Conservation (phyloP, 2,888 invertebrate genomes). For the Aromia moschata region DNA sequence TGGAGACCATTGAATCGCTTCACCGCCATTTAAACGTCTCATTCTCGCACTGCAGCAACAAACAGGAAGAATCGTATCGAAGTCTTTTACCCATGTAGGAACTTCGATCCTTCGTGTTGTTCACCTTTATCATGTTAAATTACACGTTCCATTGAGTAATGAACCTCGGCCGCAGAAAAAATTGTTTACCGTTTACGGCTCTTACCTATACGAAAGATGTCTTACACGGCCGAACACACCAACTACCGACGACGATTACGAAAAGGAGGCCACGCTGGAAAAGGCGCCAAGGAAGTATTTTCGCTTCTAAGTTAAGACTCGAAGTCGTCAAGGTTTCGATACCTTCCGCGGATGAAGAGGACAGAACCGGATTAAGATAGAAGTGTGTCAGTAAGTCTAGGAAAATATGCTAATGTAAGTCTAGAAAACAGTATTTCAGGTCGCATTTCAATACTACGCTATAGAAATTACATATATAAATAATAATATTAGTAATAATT, state of each 20-base stretch:
- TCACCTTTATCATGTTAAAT: conserved; percentile 3
- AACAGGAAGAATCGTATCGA: too few relatives aligned
- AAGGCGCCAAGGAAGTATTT: conserved; percentile 50
- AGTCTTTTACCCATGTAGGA: too few relatives aligned
- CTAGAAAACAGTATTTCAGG: too few relatives aligned
- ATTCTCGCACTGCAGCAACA: too few relatives aligned
- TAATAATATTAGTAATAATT: too few relatives aligned
- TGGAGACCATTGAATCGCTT: too few relatives aligned
- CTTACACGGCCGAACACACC: conserved; percentile 7
- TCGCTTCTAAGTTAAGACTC: conserved; percentile 43
- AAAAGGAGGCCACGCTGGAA: conserved; percentile 48
- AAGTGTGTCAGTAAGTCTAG: too few relatives aligned
- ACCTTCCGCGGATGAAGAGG: conserved; percentile 34
- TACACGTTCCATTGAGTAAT: conserved; percentile 12
- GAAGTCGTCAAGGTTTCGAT: conserved; percentile 43
- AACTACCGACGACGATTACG: conserved; percentile 34
- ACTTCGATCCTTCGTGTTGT: not conserved
- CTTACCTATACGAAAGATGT: conserved; percentile 12
- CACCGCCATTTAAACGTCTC: too few relatives aligned
- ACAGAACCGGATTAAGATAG: too few relatives aligned
- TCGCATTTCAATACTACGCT: too few relatives aligned
- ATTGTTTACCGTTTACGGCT: conserved; percentile 18
- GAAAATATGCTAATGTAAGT: too few relatives aligned
- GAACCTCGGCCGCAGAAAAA: conserved; percentile 1
- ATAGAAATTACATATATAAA: too few relatives aligned